Base-by-base conservation (phyloP, 2,888 invertebrate genomes). In the Leptarthrus brevirostris region DNA sequence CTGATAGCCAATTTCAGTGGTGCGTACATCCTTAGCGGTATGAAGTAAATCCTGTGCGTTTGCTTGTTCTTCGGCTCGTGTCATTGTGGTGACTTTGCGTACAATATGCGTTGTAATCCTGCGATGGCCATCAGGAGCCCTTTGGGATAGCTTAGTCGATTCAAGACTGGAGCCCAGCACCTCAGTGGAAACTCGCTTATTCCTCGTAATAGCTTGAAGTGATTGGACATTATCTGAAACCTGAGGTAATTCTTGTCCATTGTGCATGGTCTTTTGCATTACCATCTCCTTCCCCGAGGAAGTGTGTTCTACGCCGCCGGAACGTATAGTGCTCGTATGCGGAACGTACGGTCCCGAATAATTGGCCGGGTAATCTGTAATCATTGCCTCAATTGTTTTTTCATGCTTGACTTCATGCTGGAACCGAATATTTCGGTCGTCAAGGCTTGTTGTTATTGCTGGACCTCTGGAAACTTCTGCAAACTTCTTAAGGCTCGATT, bases 41-140 rank as follows among this genome's bases (percentile, higher is more conserved):
- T 82, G 81, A 56, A 84, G 74, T 79, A 92, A 83, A 82, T 92
- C 91, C 81, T 94, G 92, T 40, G 90, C 87, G 26, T 89, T 88
- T 76, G 90, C 89, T 79, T 91, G 90, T 83, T 95, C 94, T 83
- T 95, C 95, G 47, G 94, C 95, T 14, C 95, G 88, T 76, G 94
- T 93, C 78, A 96, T 83, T 1, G 95, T 95, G 36, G 95, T 96
- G 79, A 96, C 94, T 84, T 95, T 95, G 76, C 94, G 88, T 69
- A 95, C 91, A 77, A 95, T 93, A 82, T 93, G 90, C 52, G 95
- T 93, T 24, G 94, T 95, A 78, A 95, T 93, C 78, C 94, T 90
- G 76, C 93, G 88, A 81, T 92, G 91, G 44, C 94, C 94, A 82
- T 90, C 91, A 78, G 92, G 91, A 74, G 91, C 91, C 82, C 90